phyloP scores from a whole-genome alignment of 2,797 vertebrate genomes.

The Poeciliopsis presidionis region DNA sequence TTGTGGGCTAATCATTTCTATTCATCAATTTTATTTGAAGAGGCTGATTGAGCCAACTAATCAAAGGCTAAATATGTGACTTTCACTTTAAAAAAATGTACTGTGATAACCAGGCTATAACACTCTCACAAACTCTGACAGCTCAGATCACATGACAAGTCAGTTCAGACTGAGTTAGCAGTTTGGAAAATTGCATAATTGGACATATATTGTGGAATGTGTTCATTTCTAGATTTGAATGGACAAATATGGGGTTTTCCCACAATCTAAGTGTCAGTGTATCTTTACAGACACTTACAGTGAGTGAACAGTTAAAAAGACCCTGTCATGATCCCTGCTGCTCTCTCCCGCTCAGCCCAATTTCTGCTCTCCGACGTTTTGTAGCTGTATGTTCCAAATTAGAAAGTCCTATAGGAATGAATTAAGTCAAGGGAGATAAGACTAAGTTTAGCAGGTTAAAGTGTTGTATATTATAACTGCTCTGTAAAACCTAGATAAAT shows the following conservation, averaged over 20 bases:
- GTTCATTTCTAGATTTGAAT: neutral
- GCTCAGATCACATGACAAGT: neutral
- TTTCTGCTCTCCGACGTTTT: neutral
- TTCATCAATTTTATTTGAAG: neutral
- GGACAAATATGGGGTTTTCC: neutral
- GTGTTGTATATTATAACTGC: neutral
- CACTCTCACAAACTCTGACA: neutral
- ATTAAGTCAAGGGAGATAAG: neutral
- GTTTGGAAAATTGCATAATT: neutral
- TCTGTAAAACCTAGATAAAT: neutral
- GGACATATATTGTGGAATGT: neutral
- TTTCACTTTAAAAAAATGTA: neutral
- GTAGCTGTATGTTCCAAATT: neutral
- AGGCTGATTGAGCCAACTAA: neutral
- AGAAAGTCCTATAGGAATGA: neutral
- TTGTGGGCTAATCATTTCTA: neutral
- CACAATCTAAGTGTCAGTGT: neutral
- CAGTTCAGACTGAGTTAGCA: neutral
- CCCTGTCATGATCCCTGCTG: neutral
- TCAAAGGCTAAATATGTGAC: neutral
- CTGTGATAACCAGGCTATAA: no score
- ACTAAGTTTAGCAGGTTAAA: neutral
- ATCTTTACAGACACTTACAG: neutral
- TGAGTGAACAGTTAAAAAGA: neutral
- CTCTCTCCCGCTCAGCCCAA: neutral